A percentile compares a stretch with the other conserved stretches of the same genome.
Conservation (phyloP, 2,888 invertebrate species). For the Pyrrhopygopsis socrates region DNA sequence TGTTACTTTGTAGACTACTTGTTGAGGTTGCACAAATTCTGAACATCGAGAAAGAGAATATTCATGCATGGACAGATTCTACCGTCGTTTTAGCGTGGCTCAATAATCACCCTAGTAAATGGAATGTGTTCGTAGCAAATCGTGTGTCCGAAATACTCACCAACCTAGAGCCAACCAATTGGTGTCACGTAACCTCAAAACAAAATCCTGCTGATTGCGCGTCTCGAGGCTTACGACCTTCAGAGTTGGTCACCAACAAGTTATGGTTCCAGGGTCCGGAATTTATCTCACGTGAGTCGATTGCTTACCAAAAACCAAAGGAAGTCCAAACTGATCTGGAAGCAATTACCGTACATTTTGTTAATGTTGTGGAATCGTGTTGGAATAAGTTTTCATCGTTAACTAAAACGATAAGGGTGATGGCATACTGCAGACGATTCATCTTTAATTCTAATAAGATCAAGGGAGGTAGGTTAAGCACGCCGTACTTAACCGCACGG, state of each 20-base stretch:
- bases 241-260: not conserved
- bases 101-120: conserved; percentile 5
- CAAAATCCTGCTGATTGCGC: conserved; percentile 15
- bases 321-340: not conserved
- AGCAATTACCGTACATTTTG: not conserved
- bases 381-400: conserved; percentile 15
- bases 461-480: not conserved
- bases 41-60: not conserved
- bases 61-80: too few relatives aligned
- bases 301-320: conserved; percentile 9
- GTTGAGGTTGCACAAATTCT: not conserved
- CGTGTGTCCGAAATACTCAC: not conserved
- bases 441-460: not conserved
- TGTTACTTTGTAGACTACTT: not conserved
- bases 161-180: not conserved
- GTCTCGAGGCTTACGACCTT: conserved; percentile 5
- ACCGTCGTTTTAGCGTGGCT: not conserved
- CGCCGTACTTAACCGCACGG: not conserved
- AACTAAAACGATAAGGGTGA: conserved; percentile 19
- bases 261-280: conserved; percentile 18
- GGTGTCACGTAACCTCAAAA: conserved; percentile 9
- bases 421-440: conserved; percentile 16
- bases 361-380: not conserved
- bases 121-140: conserved; percentile 17
- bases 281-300: not conserved